A percentile compares a stretch with the other conserved stretches of the same genome.
Conservation (phyloP, 2,113 vertebrate species). For the Tetrao urogallus region DNA sequence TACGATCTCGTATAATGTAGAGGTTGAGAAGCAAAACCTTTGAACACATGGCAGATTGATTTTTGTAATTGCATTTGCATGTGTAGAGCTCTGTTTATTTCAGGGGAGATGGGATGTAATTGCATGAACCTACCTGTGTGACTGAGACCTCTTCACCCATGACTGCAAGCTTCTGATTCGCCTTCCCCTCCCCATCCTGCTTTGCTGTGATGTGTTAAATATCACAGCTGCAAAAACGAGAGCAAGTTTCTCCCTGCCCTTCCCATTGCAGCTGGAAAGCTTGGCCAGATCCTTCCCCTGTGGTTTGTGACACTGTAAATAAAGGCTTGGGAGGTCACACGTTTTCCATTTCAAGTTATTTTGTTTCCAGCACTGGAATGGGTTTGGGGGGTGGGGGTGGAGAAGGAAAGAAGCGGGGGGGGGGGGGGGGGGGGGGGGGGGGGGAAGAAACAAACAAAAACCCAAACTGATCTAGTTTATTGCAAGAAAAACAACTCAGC, state of each 20-base stretch:
- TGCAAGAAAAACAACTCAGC: constrained; percentile 28
- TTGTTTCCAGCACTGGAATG: constrained; percentile 44
- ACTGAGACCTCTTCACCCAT: background rate
- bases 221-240: constrained; percentile 26
- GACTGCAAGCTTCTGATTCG: background rate
- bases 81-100: background rate
- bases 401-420: background rate
- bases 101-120: background rate
- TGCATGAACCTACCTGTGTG: background rate
- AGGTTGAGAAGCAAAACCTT: background rate
- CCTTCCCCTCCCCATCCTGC: background rate
- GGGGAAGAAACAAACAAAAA: background rate
- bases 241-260: background rate
- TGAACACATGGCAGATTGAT: background rate
- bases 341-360: constrained; percentile 55
- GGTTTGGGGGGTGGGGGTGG: background rate
- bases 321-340: constrained; percentile 56
- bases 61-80: background rate
- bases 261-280: constrained; percentile 25
- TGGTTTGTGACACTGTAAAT: constrained; percentile 61
- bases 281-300: constrained; percentile 43
- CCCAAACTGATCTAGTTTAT: background rate
- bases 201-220: constrained; percentile 54
- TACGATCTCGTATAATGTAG: background rate
- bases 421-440: background rate